A percentile compares a stretch with the other conserved stretches of the same genome.
phyloP scores from a whole-genome alignment of 2,113 vertebrate species.

The Maccullochella peelii region DNA sequence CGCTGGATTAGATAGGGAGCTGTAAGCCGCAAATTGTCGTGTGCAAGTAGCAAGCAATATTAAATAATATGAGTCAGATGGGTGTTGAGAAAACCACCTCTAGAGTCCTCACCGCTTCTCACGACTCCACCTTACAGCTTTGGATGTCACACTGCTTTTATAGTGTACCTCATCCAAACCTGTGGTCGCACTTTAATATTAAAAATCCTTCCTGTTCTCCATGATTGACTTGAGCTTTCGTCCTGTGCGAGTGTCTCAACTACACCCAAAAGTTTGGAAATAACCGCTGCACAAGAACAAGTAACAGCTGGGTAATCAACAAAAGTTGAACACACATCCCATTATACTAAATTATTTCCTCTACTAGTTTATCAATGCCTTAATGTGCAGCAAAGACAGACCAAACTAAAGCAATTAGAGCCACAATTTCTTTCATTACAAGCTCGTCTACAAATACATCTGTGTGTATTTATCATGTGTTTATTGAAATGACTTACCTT shows the following conservation, averaged over 20 bases:
- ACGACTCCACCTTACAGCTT: conserved; percentile 75
- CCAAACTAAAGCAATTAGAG: background rate
- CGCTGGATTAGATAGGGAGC: conserved; percentile 62
- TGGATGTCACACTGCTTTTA: conserved; percentile 75
- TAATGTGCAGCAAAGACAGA: background rate
- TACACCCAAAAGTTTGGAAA: conserved; percentile 58
- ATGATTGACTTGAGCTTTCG: conserved; percentile 60
- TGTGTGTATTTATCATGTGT: background rate
- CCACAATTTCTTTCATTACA: background rate
- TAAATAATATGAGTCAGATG: conserved; percentile 80
- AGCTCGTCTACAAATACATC: background rate
- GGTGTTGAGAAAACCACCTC: conserved; percentile 78
- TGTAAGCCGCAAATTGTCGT: conserved; percentile 70
- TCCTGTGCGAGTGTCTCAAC: conserved; percentile 52
- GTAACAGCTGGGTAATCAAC: conserved; percentile 24
- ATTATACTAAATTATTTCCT: conserved; percentile 5
- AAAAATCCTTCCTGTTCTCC: conserved; percentile 59
- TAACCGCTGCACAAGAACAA: conserved; percentile 22
- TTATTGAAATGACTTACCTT: background rate
- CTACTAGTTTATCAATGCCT: background rate
- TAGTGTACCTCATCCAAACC: conserved; percentile 74
- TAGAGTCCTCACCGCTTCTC: conserved; percentile 65
- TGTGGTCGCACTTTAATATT: conserved; percentile 75
- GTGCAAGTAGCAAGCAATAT: conserved; percentile 66
- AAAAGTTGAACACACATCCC: conserved; percentile 6